A percentile compares a stretch with the other conserved stretches of the same genome.
These are phyloP conservation scores for Catocala nupta DNA, from an alignment of 2,888 invertebrate species.

Conservation along the genomic window DNA sequence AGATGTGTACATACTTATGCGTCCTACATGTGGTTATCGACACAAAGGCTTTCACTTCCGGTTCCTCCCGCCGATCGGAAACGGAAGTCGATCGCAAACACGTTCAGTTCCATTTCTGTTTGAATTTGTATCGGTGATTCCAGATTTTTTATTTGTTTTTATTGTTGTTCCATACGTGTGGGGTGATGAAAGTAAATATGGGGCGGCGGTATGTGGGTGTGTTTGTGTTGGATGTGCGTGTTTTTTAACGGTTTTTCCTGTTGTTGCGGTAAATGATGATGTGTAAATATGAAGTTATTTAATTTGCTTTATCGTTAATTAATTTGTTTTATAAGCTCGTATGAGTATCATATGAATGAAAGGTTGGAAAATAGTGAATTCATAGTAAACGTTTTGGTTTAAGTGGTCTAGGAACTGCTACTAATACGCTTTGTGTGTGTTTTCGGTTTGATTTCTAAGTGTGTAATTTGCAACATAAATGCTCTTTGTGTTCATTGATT, in stretches of 20 bases:
- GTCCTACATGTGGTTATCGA: constrained; percentile 30
- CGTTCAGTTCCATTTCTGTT: constrained; percentile 24
- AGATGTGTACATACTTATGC: constrained; percentile 1
- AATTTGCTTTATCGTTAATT: neutral
- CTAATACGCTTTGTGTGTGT: too few species aligned
- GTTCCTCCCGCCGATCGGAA: constrained; percentile 24
- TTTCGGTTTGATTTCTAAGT: too few species aligned
- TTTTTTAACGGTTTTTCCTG: neutral
- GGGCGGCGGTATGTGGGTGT: neutral
- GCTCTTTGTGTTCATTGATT: too few species aligned
- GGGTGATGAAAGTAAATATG: constrained; percentile 1
- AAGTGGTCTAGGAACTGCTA: too few species aligned
- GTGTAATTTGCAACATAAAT: too few species aligned
- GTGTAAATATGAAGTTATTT: neutral
- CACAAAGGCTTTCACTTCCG: constrained; percentile 34
- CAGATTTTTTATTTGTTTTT: constrained; percentile 23
- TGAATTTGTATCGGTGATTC: constrained; percentile 16
- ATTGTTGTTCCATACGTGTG: constrained; percentile 3
- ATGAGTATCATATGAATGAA: too few species aligned
- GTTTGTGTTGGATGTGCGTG: neutral
- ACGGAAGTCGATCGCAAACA: constrained; percentile 34
- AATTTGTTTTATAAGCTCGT: too few species aligned
- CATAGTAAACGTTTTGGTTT: too few species aligned
- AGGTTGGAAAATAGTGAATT: too few species aligned
- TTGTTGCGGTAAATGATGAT: neutral